phyloP scores from a whole-genome alignment of 2,888 invertebrate species.

The Xylota segnis region DNA sequence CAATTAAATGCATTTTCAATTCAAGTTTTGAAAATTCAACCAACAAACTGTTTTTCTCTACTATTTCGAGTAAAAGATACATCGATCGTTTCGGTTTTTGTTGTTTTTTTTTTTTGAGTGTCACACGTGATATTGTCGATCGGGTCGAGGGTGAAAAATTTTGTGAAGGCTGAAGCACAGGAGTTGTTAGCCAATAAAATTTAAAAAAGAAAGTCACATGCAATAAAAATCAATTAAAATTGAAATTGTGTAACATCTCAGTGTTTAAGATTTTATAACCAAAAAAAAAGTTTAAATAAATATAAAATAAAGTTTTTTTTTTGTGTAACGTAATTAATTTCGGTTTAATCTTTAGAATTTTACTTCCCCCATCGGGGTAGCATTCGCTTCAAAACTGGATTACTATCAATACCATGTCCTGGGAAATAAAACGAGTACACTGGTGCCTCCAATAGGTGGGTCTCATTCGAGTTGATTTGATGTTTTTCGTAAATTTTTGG shows the following conservation, averaged over 20 bases:
- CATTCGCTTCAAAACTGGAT: slow-evolving; percentile 78
- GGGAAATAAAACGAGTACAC: slow-evolving; percentile 78
- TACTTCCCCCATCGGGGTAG: slow-evolving; percentile 24
- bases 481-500: neutral
- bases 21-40: slow-evolving; percentile 27
- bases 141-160: slow-evolving; percentile 5
- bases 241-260: slow-evolving; percentile 14
- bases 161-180: slow-evolving; percentile 34
- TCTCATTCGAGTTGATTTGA: slow-evolving; percentile 9
- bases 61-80: slow-evolving; percentile 21
- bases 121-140: slow-evolving; percentile 35
- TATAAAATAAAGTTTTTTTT: slow-evolving; percentile 4
- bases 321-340: slow-evolving; percentile 24
- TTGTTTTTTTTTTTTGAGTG: no score
- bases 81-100: slow-evolving; percentile 44
- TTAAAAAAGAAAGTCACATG: neutral
- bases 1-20: slow-evolving; percentile 27
- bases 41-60: slow-evolving; percentile 7
- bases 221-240: slow-evolving; percentile 12
- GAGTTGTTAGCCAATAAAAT: slow-evolving; percentile 22
- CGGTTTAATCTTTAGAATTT: slow-evolving; percentile 17
- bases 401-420: slow-evolving; percentile 78
- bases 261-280: slow-evolving; percentile 13
- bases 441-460: slow-evolving; percentile 77
- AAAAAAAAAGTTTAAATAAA: slow-evolving; percentile 9